phyloP scores from a whole-genome alignment of 2,888 invertebrate genomes.

The Plebejus argus region DNA sequence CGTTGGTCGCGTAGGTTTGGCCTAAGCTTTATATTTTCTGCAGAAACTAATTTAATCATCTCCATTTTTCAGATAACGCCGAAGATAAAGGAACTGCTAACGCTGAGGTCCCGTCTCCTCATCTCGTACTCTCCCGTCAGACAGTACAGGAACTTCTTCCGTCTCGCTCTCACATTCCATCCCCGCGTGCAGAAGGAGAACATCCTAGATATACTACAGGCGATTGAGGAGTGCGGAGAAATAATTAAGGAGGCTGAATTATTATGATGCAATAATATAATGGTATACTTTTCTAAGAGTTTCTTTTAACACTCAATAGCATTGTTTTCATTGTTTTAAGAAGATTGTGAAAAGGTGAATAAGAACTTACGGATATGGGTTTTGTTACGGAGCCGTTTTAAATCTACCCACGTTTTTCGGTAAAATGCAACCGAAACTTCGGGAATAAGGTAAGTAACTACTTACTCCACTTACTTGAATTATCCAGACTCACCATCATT shows the following conservation, averaged over 20 bases:
- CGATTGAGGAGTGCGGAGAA: constrained; percentile 83
- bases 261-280: constrained; percentile 38
- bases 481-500: too few relatives aligned
- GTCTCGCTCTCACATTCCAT: constrained; percentile 87
- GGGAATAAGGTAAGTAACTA: too few relatives aligned
- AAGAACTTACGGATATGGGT: too few relatives aligned
- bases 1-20: too few relatives aligned
- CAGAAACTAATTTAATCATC: background rate
- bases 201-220: constrained; percentile 83
- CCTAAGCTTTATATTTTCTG: too few relatives aligned
- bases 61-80: constrained; percentile 80
- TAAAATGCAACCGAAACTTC: too few relatives aligned
- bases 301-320: background rate
- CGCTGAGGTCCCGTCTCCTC: constrained; percentile 84
- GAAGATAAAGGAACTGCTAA: constrained; percentile 86
- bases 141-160: constrained; percentile 86
- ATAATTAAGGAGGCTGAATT: constrained; percentile 50
- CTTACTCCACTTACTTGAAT: too few relatives aligned
- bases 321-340: too few relatives aligned
- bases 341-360: too few relatives aligned
- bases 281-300: background rate
- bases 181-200: constrained; percentile 81
- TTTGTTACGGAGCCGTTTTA: too few relatives aligned
- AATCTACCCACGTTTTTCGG: too few relatives aligned
- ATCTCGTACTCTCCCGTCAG: constrained; percentile 88